Evolutionary conservation across 2,888 invertebrate species (phyloP).

Genomic region (Drosophila merina): DNA sequence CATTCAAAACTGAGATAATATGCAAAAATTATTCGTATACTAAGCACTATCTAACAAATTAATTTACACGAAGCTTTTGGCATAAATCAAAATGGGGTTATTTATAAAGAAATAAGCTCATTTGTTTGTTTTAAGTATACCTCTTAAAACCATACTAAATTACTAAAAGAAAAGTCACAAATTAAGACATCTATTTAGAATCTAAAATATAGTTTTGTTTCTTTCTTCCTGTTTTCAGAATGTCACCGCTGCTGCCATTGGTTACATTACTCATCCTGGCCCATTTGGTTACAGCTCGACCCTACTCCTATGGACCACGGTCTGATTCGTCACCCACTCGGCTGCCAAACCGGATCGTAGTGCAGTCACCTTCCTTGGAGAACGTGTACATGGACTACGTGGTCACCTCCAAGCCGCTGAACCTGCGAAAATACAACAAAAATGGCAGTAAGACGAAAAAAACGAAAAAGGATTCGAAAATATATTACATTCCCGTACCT

Average conservation of each 20-base stretch:
- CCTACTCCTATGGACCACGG: slow-evolving; percentile 43
- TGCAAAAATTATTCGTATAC: neutral
- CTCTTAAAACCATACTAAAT: neutral
- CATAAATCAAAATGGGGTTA: neutral
- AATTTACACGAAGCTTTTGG: neutral
- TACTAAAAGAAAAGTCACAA: neutral
- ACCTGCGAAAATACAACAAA: slow-evolving; percentile 77
- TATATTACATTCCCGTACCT: slow-evolving; percentile 93
- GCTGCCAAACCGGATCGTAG: slow-evolving; percentile 46
- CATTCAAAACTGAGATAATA: neutral
- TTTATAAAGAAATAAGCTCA: neutral
- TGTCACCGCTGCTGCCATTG: slow-evolving; percentile 43
- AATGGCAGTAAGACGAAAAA: slow-evolving; percentile 80
- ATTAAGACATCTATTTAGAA: neutral
- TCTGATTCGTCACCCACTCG: slow-evolving; percentile 22
- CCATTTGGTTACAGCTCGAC: slow-evolving; percentile 33
- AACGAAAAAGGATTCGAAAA: slow-evolving; percentile 88
- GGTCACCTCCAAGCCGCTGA: slow-evolving; percentile 80
- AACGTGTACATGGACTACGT: slow-evolving; percentile 81
- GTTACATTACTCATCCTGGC: slow-evolving; percentile 36
- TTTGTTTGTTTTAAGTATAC: neutral
- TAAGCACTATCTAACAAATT: slow-evolving; percentile 2
- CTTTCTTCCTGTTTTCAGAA: slow-evolving; percentile 34
- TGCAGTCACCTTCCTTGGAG: slow-evolving; percentile 80
- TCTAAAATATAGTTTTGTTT: neutral